These are phyloP conservation scores for Lontra canadensis DNA, from an alignment of 2,113 vertebrate genomes.

Conservation along the genomic window DNA sequence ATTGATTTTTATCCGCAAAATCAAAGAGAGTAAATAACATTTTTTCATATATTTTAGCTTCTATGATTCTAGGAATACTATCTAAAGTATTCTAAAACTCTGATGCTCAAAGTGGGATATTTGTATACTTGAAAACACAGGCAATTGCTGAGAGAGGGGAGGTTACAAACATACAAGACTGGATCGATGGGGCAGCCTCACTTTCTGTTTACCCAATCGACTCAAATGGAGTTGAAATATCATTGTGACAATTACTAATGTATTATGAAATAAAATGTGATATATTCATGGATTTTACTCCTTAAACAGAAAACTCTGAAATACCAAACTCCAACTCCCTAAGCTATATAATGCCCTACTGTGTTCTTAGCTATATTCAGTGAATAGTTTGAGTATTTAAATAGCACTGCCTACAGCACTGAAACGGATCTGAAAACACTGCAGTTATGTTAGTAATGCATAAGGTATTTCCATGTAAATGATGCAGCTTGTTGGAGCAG, in stretches of 20 bases:
- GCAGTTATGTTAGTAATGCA: neutral
- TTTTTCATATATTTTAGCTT: neutral
- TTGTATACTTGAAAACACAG: neutral
- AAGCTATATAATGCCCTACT: neutral
- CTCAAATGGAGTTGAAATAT: neutral
- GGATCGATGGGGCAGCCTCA: neutral
- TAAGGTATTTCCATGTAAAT: neutral
- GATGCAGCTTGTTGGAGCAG: neutral
- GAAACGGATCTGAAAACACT: neutral
- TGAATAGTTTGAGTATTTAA: neutral
- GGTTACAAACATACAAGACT: neutral
- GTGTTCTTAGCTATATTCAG: neutral
- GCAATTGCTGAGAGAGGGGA: neutral
- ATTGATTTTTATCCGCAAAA: constrained; percentile 19
- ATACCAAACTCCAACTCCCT: neutral
- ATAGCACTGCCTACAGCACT: neutral
- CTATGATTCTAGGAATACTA: neutral
- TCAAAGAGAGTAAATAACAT: neutral
- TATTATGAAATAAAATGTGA: neutral
- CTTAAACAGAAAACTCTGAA: constrained; percentile 12
- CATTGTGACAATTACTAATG: neutral
- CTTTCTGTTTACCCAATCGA: neutral
- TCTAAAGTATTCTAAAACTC: neutral
- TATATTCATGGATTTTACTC: neutral
- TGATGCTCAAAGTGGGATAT: neutral